Evolutionary conservation across 2,113 vertebrate species (phyloP).

Genomic region (Agelaius tricolor): DNA sequence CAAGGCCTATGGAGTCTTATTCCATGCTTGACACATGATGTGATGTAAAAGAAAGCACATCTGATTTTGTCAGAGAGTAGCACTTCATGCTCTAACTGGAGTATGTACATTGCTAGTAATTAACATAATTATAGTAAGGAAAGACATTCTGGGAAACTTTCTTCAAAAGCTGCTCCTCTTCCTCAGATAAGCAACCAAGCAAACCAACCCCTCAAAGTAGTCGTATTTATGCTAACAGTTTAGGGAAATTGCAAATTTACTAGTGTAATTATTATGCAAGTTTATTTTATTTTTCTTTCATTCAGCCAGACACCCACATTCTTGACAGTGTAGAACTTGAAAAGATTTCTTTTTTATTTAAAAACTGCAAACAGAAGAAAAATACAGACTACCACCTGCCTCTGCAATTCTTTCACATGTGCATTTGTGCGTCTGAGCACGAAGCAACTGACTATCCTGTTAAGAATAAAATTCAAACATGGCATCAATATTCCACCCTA

Average conservation of each 20-base stretch:
- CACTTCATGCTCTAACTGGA: background rate
- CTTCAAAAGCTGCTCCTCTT: background rate
- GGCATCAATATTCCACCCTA: background rate
- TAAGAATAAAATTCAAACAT: background rate
- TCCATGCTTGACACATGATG: background rate
- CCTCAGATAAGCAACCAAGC: background rate
- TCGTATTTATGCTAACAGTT: background rate
- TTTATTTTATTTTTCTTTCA: slow-evolving; percentile 52
- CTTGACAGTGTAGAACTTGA: slow-evolving; percentile 59
- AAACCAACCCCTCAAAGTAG: background rate
- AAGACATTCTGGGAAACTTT: background rate
- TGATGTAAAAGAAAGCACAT: background rate
- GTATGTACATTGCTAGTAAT: background rate
- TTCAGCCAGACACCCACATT: slow-evolving; percentile 58
- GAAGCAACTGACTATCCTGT: background rate
- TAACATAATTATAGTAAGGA: background rate
- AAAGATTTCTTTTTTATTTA: slow-evolving; percentile 23
- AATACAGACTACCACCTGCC: slow-evolving; percentile 33
- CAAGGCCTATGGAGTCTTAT: background rate
- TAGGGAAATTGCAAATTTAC: slow-evolving; percentile 1
- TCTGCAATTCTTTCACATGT: background rate
- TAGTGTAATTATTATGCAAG: slow-evolving; percentile 39
- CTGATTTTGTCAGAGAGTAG: background rate
- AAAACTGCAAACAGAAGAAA: slow-evolving; percentile 30
- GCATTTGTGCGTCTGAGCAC: background rate